Evolutionary conservation across 2,888 invertebrate genomes (phyloP), one percentile per base, ranked within the genome.

Genomic region (Eupithecia inturbata): DNA sequence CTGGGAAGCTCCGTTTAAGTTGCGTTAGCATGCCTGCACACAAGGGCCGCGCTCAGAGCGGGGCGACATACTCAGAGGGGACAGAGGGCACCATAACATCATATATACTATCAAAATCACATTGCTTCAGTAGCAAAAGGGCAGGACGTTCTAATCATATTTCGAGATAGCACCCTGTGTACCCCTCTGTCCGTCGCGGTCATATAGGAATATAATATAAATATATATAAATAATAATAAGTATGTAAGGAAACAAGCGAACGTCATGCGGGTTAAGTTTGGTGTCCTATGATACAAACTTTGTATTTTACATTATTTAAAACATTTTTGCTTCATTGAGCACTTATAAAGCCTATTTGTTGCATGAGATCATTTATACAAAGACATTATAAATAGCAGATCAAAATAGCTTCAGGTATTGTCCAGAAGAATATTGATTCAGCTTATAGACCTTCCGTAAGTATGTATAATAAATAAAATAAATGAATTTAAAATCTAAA

Each of bases 1-100:
- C 97, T 91, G 97, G 97, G 95, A 97, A 96, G 96, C 97, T 97
- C 96, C 97, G 96, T 96, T 97, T 97, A 95, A 97, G 96, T 95
- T 97, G 97, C 95, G 96, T 96, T 96, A 97, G 96, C 97, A 97
- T 97, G 96, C 97, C 97, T 97, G 96, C 96, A 96, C 93, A 94
- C 94, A 94, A 94, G 93, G 93, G 94, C 93, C 91, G 93, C 94
- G 93, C 94, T 94, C 92, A 93, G 93, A 92, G 93, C 92, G 87
- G 85, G 87, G 85, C 84, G 81, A 94, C 83, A 82, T 84, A 83
- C 83, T 82, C 81, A 84, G 81, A 83, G 84, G 94, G 85, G 82
- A 85, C 83, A 85, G 84, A 84, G 86, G 83, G 73, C 72, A 67
- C 64, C 33, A 36, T n/a, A 22, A 36, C 36, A 64, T 36, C 64